Percentiles rank a stretch among this genome's conserved stretches.
phyloP scores from a whole-genome alignment of 1,140 invertebrate genomes.

The Drosophila burlai region DNA sequence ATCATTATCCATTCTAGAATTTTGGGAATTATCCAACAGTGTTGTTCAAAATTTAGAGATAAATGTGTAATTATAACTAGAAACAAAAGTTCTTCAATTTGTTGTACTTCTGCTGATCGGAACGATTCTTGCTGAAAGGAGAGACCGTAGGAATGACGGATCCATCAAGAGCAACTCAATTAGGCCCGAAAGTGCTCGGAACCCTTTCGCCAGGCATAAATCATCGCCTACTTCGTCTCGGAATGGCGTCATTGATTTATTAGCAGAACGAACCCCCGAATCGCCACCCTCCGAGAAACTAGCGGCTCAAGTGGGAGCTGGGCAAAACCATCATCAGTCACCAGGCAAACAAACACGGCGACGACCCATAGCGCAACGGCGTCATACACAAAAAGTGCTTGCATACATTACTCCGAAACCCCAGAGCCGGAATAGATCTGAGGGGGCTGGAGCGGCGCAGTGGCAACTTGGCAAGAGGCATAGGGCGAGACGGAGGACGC shows the following conservation, averaged over 20 bases:
- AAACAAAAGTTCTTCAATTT: not conserved
- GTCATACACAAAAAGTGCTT: conserved; percentile 56
- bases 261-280: conserved; percentile 26
- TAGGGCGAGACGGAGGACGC: conserved; percentile 30
- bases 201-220: conserved; percentile 45
- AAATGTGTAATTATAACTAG: not conserved
- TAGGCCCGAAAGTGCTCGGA: conserved; percentile 12
- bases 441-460: conserved; percentile 3
- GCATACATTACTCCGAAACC: conserved; percentile 56
- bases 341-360: conserved; percentile 66
- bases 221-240: conserved; percentile 50
- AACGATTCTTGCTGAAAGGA: not conserved
- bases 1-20: not conserved
- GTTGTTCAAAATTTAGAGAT: not conserved
- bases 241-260: conserved; percentile 66
- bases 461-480: conserved; percentile 13
- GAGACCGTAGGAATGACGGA: conserved; percentile 21
- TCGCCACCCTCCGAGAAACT: conserved; percentile 8
- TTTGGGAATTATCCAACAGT: too few species aligned
- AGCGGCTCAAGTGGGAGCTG: conserved; percentile 1
- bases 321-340: conserved; percentile 71
- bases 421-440: conserved; percentile 15
- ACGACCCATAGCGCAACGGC: conserved; percentile 33
- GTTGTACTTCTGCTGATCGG: too few species aligned
- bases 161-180: conserved; percentile 39